Conservation (phyloP, 1,140 invertebrate genomes). For the Achatina immaculata region DNA sequence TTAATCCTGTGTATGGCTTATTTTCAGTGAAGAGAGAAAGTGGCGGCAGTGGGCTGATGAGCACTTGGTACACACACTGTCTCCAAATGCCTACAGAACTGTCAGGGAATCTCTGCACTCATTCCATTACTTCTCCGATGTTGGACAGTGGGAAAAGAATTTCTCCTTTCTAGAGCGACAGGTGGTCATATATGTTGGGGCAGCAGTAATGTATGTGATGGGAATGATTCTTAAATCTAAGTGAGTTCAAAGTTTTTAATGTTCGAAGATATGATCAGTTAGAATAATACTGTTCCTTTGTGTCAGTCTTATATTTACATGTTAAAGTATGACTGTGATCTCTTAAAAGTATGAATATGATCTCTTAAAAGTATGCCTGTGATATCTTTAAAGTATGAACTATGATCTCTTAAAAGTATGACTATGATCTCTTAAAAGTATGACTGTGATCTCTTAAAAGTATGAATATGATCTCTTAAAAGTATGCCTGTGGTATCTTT, state of each 20-base stretch:
- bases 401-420: too few species aligned
- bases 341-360: too few species aligned
- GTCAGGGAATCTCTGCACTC: conserved; percentile 78
- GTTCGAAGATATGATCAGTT: too few species aligned
- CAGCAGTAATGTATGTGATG: conserved; percentile 93
- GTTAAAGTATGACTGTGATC: too few species aligned
- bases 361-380: too few species aligned
- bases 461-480: too few species aligned
- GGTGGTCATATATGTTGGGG: conserved; percentile 93
- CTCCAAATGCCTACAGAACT: conserved; percentile 96
- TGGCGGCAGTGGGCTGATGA: conserved; percentile 96
- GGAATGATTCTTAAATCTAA: conserved; percentile 89
- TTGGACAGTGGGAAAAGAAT: conserved; percentile 91
- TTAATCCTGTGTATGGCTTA: conserved; percentile 3
- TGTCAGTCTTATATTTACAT: background rate
- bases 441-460: too few species aligned
- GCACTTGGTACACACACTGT: conserved; percentile 90
- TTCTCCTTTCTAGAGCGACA: conserved; percentile 88
- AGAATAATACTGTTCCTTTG: background rate
- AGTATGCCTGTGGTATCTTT: too few species aligned
- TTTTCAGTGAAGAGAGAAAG: conserved; percentile 85
- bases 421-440: too few species aligned
- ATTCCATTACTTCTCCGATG: conserved; percentile 72
- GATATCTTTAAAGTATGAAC: too few species aligned
- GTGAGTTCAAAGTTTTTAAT: conserved; percentile 73